Evolutionary conservation across 2,113 vertebrate genomes (phyloP).

Genomic region (Gymnobelideus leadbeateri): DNA sequence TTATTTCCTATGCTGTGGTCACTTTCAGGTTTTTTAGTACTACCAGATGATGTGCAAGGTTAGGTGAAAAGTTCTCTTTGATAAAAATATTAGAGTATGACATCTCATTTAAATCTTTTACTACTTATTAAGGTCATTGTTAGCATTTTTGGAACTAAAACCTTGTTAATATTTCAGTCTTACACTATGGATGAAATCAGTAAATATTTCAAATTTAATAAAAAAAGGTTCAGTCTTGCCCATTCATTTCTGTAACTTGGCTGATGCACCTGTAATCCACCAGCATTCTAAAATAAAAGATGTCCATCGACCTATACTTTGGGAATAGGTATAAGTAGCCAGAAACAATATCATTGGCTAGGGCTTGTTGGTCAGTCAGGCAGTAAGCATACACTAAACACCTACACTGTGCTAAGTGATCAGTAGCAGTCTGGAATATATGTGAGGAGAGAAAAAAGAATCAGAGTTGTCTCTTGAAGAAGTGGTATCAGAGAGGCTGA

Average conservation of each 20-base stretch:
- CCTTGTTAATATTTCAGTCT: neutral
- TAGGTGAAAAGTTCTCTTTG: neutral
- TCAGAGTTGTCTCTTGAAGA: neutral
- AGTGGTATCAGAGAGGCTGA: neutral
- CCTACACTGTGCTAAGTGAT: neutral
- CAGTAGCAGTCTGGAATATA: neutral
- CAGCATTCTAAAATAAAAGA: neutral
- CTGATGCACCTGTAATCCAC: neutral
- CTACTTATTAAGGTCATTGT: neutral
- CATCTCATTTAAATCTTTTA: neutral
- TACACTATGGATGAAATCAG: neutral
- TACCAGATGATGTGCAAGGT: neutral
- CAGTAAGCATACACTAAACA: neutral
- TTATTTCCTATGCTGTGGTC: neutral
- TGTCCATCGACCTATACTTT: neutral
- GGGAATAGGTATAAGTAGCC: neutral
- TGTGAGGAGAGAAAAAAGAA: conserved; percentile 5
- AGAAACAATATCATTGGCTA: neutral
- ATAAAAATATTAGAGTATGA: neutral
- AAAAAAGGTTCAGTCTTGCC: neutral
- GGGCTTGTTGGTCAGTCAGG: neutral
- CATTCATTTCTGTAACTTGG: neutral
- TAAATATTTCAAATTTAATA: conserved; percentile 10
- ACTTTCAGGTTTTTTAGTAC: neutral
- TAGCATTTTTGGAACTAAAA: neutral